phyloP scores from a whole-genome alignment of 2,113 vertebrate species.

The Mastomys coucha region DNA sequence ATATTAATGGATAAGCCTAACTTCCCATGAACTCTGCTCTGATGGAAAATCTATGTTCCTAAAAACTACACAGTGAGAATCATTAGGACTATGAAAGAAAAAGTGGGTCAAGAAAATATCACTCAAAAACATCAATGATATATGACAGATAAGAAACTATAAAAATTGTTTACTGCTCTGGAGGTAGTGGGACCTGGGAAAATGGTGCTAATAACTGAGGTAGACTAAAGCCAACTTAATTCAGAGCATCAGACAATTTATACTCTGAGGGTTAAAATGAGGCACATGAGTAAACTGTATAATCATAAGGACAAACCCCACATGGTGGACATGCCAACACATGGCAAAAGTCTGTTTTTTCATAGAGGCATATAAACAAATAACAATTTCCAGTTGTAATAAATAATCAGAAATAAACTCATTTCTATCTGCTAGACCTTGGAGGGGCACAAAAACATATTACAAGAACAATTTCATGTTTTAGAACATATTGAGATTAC shows the following conservation, averaged over 20 bases:
- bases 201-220: not conserved
- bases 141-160: not conserved
- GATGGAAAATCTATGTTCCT: not conserved
- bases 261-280: not conserved
- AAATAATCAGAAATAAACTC: not conserved
- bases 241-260: not conserved
- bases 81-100: not conserved
- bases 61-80: not conserved
- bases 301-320: not conserved
- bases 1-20: not conserved
- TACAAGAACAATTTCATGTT: not conserved
- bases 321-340: no score
- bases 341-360: not conserved
- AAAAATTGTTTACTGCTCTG: not conserved
- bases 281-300: not conserved
- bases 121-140: not conserved
- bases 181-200: not conserved
- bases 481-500: not conserved
- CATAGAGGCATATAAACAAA: not conserved
- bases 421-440: not conserved
- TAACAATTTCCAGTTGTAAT: not conserved
- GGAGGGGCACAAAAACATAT: not conserved
- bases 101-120: not conserved
- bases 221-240: not conserved
- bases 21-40: not conserved